phyloP scores from a whole-genome alignment of 2,113 vertebrate species.

The Odontesthes bonariensis region DNA sequence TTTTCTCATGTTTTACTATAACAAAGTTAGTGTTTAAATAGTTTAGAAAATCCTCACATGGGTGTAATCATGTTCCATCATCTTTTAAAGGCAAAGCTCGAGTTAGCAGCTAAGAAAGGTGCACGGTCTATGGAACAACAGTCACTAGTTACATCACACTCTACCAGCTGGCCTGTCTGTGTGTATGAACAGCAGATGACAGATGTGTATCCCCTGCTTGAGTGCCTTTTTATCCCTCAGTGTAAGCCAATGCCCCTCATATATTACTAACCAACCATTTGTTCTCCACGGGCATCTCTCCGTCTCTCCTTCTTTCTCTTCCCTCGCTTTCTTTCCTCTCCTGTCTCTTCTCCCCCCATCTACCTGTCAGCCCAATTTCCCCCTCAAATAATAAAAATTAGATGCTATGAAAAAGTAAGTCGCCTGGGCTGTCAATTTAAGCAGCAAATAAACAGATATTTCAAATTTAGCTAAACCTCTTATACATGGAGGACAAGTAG shows the following conservation, averaged over 20 bases:
- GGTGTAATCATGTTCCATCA: background rate
- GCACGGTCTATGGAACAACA: slow-evolving; percentile 46
- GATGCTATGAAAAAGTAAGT: slow-evolving; percentile 53
- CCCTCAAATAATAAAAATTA: slow-evolving; percentile 33
- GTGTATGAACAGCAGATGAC: slow-evolving; percentile 58
- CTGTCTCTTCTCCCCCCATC: slow-evolving; percentile 33
- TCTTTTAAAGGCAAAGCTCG: slow-evolving; percentile 14
- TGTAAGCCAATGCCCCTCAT: slow-evolving; percentile 76
- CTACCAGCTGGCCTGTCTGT: slow-evolving; percentile 56
- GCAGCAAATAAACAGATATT: slow-evolving; percentile 43
- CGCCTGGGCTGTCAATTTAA: slow-evolving; percentile 30
- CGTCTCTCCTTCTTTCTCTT: slow-evolving; percentile 16
- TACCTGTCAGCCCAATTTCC: slow-evolving; percentile 36
- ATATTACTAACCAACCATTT: slow-evolving; percentile 75
- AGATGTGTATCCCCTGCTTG: slow-evolving; percentile 71
- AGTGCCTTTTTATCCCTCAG: slow-evolving; percentile 71
- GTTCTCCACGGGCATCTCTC: slow-evolving; percentile 58
- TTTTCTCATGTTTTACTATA: background rate
- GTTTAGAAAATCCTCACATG: slow-evolving; percentile 16
- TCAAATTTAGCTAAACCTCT: slow-evolving; percentile 23
- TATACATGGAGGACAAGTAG: background rate
- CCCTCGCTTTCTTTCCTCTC: slow-evolving; percentile 19
- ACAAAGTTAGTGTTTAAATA: background rate
- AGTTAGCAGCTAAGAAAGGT: slow-evolving; percentile 27
- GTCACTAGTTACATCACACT: slow-evolving; percentile 67